phyloP scores from a whole-genome alignment of 2,888 invertebrate genomes.

The Cordilura impudica region DNA sequence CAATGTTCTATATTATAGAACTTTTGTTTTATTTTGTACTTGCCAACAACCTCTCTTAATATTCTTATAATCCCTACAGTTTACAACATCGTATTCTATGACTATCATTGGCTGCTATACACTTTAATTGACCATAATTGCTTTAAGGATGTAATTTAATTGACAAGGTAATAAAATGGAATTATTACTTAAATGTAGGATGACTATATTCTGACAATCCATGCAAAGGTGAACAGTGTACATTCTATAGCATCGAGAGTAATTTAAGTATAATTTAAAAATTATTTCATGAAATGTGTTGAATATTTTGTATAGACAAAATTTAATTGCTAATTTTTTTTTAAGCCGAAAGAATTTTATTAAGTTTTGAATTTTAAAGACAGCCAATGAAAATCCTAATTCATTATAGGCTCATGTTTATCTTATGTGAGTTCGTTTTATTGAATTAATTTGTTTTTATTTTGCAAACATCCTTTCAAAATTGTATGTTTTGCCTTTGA shows the following conservation, averaged over 20 bases:
- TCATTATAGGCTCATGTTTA: too few relatives aligned
- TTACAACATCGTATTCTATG: not conserved
- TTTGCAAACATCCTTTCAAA: not conserved
- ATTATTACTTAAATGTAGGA: constrained; percentile 35
- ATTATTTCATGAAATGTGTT: constrained; percentile 30
- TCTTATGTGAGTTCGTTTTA: too few relatives aligned
- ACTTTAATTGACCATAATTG: constrained; percentile 59
- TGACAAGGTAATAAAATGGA: constrained; percentile 53
- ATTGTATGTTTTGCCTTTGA: not conserved
- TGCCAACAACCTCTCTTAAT: not conserved
- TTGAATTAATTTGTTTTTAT: too few relatives aligned
- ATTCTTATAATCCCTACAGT: constrained; percentile 20
- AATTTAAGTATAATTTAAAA: constrained; percentile 25
- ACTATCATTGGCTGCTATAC: constrained; percentile 25
- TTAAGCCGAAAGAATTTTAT: too few relatives aligned
- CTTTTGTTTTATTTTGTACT: not conserved
- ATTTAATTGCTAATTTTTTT: too few relatives aligned
- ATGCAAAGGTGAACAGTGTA: too few relatives aligned
- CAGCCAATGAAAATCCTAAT: too few relatives aligned
- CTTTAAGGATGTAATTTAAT: constrained; percentile 53
- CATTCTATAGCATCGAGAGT: not conserved
- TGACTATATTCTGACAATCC: not conserved
- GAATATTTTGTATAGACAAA: constrained; percentile 17
- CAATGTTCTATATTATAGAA: not conserved
- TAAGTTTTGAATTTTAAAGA: too few relatives aligned